Evolutionary conservation across 2,113 vertebrate genomes (phyloP), one percentile per base, ranked within the genome.

Genomic region (Pao palembangensis): DNA sequence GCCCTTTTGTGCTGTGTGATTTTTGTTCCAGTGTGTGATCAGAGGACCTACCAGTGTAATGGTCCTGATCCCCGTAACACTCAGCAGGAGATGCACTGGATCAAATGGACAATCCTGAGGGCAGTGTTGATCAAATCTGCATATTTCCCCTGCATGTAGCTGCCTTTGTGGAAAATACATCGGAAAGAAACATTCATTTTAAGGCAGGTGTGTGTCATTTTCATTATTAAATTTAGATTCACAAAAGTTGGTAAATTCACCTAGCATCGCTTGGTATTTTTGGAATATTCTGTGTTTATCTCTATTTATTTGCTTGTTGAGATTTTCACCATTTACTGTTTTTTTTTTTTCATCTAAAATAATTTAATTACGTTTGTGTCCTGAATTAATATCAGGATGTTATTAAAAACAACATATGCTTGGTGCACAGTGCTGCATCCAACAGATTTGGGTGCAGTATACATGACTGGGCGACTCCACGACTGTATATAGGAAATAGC

Each of bases 1-100:
- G 88, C 79, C 88, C 88, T 89, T 89, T 71, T 84, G 70, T 83
- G 82, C 83, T 38, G 68, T 87, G 89, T 90, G 86, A 86, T 90
- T 88, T 85, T 88, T 85, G 83, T 85, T 85, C 83, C 78, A 86
- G 89, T 92, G 90, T 91, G 87, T 81, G 86, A 91, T 85, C 90
- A 90, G 87, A 87, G 79, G 81, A 90, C 85, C 82, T 91, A 87
- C 87, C 73, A 82, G 87, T 88, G 86, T n/a, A n/a, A n/a, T n/a
- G n/a, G n/a, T 88, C 87, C 90, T 85, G 85, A 88, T 85, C 86
- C 85, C 70, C 83, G 78, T 79, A 69, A 61, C 42, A 77, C 90
- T 72, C 88, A 89, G 88, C 84, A 70, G 90, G 90, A 81, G 87
- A 85, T 67, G 78, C 76, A 80, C 79, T 47, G 69, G 85, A 83